phyloP scores from a whole-genome alignment of 2,113 vertebrate species.

The Ascaphus truei region DNA sequence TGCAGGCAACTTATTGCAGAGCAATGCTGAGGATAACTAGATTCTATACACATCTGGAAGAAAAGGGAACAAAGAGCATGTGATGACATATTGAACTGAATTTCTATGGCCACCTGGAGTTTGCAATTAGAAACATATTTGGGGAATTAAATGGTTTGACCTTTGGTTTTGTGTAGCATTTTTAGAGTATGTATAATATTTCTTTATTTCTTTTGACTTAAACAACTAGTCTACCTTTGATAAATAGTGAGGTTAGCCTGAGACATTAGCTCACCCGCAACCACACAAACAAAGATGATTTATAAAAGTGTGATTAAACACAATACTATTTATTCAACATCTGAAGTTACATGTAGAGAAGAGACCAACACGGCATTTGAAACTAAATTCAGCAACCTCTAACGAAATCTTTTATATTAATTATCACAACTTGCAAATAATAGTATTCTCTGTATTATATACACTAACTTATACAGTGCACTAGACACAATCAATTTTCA shows the following conservation, averaged over 20 bases:
- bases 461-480: too few species aligned
- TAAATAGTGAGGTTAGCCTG: not conserved
- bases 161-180: not conserved
- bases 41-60: not conserved
- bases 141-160: not conserved
- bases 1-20: not conserved
- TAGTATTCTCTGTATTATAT: too few species aligned
- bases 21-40: slow-evolving; percentile 1
- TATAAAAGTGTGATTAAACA: too few species aligned
- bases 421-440: too few species aligned
- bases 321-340: too few species aligned
- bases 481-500: not conserved
- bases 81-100: not conserved
- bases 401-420: too few species aligned
- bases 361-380: too few species aligned
- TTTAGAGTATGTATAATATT: not conserved
- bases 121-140: not conserved
- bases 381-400: too few species aligned
- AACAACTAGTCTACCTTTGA: not conserved
- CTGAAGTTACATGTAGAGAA: too few species aligned
- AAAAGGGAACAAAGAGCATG: not conserved
- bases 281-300: too few species aligned
- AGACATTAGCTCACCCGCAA: slow-evolving; percentile 6
- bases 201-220: not conserved
- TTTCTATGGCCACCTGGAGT: slow-evolving; percentile 5